Conservation (phyloP, 1,140 invertebrate species). For the Triops longicaudatus region DNA sequence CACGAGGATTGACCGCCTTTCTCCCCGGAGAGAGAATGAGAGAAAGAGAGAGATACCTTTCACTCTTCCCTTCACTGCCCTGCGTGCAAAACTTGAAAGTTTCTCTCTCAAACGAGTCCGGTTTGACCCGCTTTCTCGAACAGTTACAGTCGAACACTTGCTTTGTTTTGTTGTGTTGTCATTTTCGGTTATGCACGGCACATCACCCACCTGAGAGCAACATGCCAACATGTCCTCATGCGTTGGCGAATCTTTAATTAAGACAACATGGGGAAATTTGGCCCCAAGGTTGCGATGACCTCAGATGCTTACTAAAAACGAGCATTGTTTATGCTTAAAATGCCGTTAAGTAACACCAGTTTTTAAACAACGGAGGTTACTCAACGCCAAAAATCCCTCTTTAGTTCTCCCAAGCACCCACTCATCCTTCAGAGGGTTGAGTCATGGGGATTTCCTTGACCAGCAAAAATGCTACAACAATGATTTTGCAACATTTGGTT, state of each 20-base stretch:
- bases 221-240: background rate
- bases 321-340: too few species aligned
- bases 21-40: background rate
- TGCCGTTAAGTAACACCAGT: too few species aligned
- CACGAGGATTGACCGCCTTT: slow-evolving; percentile 9
- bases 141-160: background rate
- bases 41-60: background rate
- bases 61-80: slow-evolving; percentile 3
- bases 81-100: slow-evolving; percentile 20
- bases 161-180: too few species aligned
- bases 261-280: background rate
- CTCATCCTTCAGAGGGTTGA: too few species aligned
- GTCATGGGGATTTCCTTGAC: background rate
- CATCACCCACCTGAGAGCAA: background rate
- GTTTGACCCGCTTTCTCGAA: background rate
- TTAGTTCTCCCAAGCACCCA: too few species aligned
- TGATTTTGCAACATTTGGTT: background rate
- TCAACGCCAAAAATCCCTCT: too few species aligned
- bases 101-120: background rate
- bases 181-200: background rate
- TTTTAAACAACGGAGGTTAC: too few species aligned
- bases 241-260: background rate
- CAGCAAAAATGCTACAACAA: background rate
- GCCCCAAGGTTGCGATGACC: background rate
- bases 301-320: background rate